A percentile compares a stretch with the other conserved stretches of the same genome.
phyloP scores from a whole-genome alignment of 2,797 vertebrate genomes.

The Anguilla obscura region DNA sequence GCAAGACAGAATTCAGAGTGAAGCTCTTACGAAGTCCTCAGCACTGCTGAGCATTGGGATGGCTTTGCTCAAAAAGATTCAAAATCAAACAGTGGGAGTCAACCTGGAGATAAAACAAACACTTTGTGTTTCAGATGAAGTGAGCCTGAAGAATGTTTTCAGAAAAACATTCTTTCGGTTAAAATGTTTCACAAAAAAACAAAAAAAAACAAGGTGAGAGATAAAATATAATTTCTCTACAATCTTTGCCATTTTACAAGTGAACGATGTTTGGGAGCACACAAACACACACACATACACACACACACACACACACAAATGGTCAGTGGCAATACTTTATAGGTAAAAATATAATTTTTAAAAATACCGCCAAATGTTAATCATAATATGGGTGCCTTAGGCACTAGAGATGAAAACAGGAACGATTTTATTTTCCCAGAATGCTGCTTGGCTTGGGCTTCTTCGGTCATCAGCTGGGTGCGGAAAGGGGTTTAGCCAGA shows the following conservation, averaged over 20 bases:
- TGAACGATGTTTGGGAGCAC: not conserved
- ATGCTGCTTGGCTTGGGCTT: constrained; percentile 55
- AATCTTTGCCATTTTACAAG: not conserved
- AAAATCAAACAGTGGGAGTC: constrained; percentile 29
- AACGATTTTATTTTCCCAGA: constrained; percentile 58
- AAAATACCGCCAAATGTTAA: constrained; percentile 47
- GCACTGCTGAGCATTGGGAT: constrained; percentile 25
- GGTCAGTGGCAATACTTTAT: constrained; percentile 31
- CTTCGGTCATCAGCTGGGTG: constrained; percentile 60
- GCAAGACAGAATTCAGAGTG: constrained; percentile 31
- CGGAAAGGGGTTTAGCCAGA: constrained; percentile 64
- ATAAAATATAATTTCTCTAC: not conserved
- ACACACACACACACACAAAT: not conserved
- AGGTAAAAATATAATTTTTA: not conserved
- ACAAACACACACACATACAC: not conserved
- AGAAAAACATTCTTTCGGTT: not conserved
- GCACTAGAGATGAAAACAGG: constrained; percentile 28
- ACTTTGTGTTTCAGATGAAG: constrained; percentile 29
- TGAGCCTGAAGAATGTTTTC: constrained; percentile 29
- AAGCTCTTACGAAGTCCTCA: constrained; percentile 33
- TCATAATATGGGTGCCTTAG: constrained; percentile 51
- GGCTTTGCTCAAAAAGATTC: constrained; percentile 10
- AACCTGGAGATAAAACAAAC: not conserved
- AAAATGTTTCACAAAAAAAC: not conserved
- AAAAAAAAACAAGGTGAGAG: not conserved